phyloP scores from a whole-genome alignment of 2,113 vertebrate species.

The Astatotilapia flaviijosephi region DNA sequence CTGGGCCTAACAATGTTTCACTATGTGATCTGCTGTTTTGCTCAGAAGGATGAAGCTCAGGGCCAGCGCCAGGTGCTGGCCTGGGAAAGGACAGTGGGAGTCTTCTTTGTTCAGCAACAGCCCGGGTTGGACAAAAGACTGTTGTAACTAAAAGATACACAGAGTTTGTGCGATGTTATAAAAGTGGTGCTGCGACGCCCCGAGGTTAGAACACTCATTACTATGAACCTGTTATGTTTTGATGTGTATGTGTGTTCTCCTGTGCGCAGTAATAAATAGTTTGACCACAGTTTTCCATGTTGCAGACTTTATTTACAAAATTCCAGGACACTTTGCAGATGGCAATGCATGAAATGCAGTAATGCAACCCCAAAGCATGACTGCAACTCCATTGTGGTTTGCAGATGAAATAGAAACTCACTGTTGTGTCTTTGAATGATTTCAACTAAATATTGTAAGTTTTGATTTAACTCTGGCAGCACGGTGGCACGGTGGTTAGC shows the following conservation, averaged over 20 bases:
- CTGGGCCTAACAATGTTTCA: background rate
- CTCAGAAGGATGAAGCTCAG: background rate
- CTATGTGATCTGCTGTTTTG: background rate
- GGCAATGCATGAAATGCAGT: background rate
- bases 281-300: background rate
- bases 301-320: background rate
- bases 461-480: background rate
- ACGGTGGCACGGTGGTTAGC: too few species aligned
- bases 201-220: background rate
- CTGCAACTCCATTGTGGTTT: background rate
- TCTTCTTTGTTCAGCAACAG: background rate
- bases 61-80: background rate
- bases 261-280: background rate
- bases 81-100: background rate
- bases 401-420: background rate
- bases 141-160: background rate
- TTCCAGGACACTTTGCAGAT: background rate
- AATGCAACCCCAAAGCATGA: background rate
- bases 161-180: background rate
- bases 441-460: background rate
- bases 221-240: background rate
- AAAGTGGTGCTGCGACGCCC: background rate
- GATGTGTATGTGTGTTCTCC: background rate
- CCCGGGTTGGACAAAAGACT: background rate
- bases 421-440: background rate